These are phyloP conservation scores for Himalopsyche anomala DNA, from an alignment of 2,888 invertebrate genomes.

Conservation along the genomic window DNA sequence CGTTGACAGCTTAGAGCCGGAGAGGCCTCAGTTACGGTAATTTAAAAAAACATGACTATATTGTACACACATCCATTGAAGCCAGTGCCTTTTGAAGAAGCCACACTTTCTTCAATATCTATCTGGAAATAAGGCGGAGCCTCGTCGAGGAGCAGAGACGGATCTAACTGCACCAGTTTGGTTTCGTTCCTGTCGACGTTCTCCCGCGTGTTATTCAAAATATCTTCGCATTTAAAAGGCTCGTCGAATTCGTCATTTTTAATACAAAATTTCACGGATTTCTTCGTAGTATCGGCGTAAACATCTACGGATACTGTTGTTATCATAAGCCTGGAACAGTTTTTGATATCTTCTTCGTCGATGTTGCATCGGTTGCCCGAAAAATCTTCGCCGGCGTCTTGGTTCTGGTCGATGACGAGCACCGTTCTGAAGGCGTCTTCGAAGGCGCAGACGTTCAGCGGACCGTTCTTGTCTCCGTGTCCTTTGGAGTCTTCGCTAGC, in stretches of 20 bases:
- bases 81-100: neutral
- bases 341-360: too few relatives aligned
- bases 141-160: constrained; percentile 38
- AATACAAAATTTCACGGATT: too few relatives aligned
- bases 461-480: constrained; percentile 2
- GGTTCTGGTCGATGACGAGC: constrained; percentile 44
- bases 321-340: too few relatives aligned
- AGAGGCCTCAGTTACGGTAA: neutral
- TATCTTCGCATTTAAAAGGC: constrained; percentile 47
- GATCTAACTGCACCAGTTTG: constrained; percentile 46
- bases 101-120: neutral
- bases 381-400: neutral
- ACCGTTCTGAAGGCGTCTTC: constrained; percentile 57
- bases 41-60: neutral
- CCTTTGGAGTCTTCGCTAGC: neutral
- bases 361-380: neutral
- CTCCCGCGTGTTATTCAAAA: constrained; percentile 47
- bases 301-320: too few relatives aligned
- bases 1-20: too few relatives aligned
- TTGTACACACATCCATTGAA: neutral
- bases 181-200: constrained; percentile 29
- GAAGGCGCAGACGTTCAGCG: constrained; percentile 39
- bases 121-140: constrained; percentile 50
- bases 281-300: too few relatives aligned
- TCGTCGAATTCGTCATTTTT: too few relatives aligned